Base-by-base conservation (phyloP, 2,113 vertebrate species). In the Gallinago undulata region DNA sequence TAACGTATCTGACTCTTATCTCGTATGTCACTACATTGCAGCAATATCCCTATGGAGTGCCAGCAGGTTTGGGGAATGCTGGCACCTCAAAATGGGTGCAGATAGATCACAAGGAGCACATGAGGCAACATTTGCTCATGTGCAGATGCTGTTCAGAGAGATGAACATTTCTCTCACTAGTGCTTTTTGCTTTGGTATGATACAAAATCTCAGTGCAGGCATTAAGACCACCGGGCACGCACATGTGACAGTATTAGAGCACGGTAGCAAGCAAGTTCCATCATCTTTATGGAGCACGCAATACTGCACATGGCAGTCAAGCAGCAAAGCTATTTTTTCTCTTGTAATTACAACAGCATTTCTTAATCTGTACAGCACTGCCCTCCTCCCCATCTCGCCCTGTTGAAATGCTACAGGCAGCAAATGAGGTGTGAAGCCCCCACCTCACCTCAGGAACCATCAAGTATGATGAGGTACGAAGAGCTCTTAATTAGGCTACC, bases 401-500 rank as follows among this genome's bases (percentile, higher is more conserved):
- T 5, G 22, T 5, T 17, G 57, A 93, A 91, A 77, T 3, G 41
- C 35, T 77, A 7, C 0, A 2, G 74, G 37, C 24, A 60, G 45
- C 73, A 84, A 87, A 93, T 45, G 22, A 73, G 51, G 77, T 41
- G 66, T 81, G 84, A 95, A 93, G 81, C 33, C 43, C 56, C 33
- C 64, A 66, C 27, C 73, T 93, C 87, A 78, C 81, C 84, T 78
- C 64, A 78, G 74, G 33, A 91, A 41, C 77, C 64, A 59, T 87
- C 84, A 75, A 66, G 60, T 57, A 51, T 10, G 39, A 50, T 11
- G 78, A 75, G 56, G 51, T 77, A 84, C 62, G 68, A 56, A 87
- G 55, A 87, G 33, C 66, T 84, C 69, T 89, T 89, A 87, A 94
- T 93, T 89, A 84, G 77, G 66, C 48, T 89, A 72, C 43, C 5